Evolutionary conservation across 2,888 invertebrate species (phyloP), one percentile per base, ranked within the genome.

Genomic region (Calliscelio sp.): DNA sequence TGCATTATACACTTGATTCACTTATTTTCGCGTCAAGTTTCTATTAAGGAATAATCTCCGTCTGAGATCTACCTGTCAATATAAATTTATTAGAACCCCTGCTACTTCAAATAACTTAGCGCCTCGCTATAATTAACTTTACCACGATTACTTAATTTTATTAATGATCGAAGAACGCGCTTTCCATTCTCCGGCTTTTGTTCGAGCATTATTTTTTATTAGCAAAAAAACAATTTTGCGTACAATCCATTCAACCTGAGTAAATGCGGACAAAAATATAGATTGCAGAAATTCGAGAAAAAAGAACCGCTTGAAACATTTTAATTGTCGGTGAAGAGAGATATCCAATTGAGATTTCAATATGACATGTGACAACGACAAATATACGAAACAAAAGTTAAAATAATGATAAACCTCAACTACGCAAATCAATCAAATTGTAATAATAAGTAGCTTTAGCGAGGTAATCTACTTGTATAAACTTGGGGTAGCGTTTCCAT

Each of bases 391-490:
- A 51, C 7, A 51, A 22, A 51, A 51, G 11, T 24, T 53, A 8
- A 44, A 14, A n/a, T 25, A 25, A 7, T 25, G 53, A 53, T 53
- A 53, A 53, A 25, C 25, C 28, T 32, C 32, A 32, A 18, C 22
- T 53, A 25, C n/a, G 14, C 24, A 20, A 20, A 53, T 53, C 6
- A 53, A 53, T 53, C 53, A 53, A 53, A 25, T 25, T 25, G 55
- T 18, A 57, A 57, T 71, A 71, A 71, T n/a, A n/a, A n/a, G 32
- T 71, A 46, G 71, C 57, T 71, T 71, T 57, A 20, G 22, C 16
- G n/a, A 61, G 53, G 25, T 75, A 75, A 75, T 75, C 75, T 65
- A n/a, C n/a, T n/a, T 41, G 55, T 75, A 75, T 32, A 65, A 75
- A 75, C 44, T 75, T 28, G 28, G n/a, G 70, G 57, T 55, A 25